Evolutionary conservation across 2,797 vertebrate species (phyloP).

Genomic region (Xenops minutus): DNA sequence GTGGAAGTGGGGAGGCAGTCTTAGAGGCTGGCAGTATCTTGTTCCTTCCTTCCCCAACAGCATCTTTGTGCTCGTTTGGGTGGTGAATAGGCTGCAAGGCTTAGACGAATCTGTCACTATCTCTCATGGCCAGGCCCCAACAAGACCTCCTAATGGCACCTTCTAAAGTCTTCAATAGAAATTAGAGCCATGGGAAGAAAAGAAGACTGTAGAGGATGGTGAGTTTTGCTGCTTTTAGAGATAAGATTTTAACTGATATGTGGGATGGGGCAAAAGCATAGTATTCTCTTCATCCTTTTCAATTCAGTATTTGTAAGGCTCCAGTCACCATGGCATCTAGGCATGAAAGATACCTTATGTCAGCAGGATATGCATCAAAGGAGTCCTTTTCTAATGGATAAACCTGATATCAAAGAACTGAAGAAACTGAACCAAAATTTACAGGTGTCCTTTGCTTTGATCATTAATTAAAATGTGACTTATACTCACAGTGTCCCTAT

Average conservation of each 20-base stretch:
- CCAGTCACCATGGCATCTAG: slow-evolving; percentile 41
- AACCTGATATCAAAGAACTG: slow-evolving; percentile 75
- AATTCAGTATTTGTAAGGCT: slow-evolving; percentile 24
- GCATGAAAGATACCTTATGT: slow-evolving; percentile 60
- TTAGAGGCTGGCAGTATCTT: neutral
- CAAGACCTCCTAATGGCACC: neutral
- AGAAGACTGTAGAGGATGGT: neutral
- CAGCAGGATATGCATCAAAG: slow-evolving; percentile 67
- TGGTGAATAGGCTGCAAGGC: neutral
- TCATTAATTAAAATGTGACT: slow-evolving; percentile 77
- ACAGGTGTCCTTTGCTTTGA: slow-evolving; percentile 78
- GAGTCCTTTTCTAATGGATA: slow-evolving; percentile 68
- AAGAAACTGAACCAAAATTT: slow-evolving; percentile 69
- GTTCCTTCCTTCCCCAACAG: neutral
- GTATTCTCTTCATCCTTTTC: slow-evolving; percentile 13
- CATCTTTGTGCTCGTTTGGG: neutral
- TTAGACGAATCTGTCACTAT: neutral
- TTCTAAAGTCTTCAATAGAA: neutral
- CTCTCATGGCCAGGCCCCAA: neutral
- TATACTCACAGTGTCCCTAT: slow-evolving; percentile 70
- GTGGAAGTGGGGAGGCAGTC: neutral
- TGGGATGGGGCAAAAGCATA: neutral
- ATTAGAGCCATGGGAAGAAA: neutral
- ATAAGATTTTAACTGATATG: slow-evolving; percentile 45
- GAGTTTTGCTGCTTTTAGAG: slow-evolving; percentile 40